Base-by-base conservation (phyloP, 2,888 invertebrate genomes). In the Ctenicera cuprea region DNA sequence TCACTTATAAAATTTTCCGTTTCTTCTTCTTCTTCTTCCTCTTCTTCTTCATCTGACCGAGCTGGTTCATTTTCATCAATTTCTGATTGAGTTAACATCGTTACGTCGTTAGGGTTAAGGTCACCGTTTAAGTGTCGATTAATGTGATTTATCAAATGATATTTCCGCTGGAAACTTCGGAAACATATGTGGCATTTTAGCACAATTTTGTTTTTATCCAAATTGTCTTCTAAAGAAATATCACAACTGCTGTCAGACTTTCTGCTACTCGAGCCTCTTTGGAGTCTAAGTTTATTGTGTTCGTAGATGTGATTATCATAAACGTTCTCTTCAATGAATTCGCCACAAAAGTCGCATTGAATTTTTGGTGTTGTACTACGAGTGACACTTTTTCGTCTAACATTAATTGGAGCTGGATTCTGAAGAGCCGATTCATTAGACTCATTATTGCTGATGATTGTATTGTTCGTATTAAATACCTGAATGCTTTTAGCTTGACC, bases 261-360 rank as follows among this genome's bases (percentile, higher is more conserved):
- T 41, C 70, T 50, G 26, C 14, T 54, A 14, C 8, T 50, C 20
- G 41, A 18, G 16, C 50, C 41, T 38, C 45, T 73, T 33, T 66
- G 52, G 8, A 70, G 38, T n/a, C 74, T 20, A 7, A 62, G 30
- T 26, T 74, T 71, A 41, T 74, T 74, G 33, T 74, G 74, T 12
- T 71, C 70, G 14, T 41, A 66, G 7, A 74, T 74, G 37, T 74
- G 74, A 43, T 66, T 71, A 22, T 74, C 74, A 16, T 74, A 74
- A 20, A 11, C 16, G 26, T 57, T 70, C 26, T 74, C 74, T 37
- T 62, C 54, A 12, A 74, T 71, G 18, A 66, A 66, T n/a, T 66
- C 69, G 3, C 74, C 74, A 71, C 74, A 74, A 62, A 74, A 74
- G 43, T 74, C 74, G 12, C 74, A 74, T 22, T 74, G 74, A 54